Evolutionary conservation across 2,888 invertebrate species (phyloP).

Genomic region (Calameuta filiformis): DNA sequence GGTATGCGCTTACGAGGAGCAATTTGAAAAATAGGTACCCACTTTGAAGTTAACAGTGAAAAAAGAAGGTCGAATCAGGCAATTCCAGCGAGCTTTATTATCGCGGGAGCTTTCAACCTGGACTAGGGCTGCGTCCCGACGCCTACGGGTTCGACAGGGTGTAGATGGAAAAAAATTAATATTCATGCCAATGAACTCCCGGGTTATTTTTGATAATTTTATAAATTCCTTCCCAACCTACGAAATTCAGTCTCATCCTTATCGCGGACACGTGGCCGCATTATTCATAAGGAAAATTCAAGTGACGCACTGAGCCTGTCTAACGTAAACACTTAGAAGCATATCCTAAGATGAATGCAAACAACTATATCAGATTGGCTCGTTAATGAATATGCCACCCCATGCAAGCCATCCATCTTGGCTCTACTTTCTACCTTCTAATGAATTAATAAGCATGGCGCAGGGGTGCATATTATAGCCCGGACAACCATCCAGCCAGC

Average conservation of each 20-base stretch:
- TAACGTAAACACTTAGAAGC: not conserved
- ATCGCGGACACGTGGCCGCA: not conserved
- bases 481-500: not conserved
- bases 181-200: too few relatives aligned
- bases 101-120: too few relatives aligned
- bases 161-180: too few relatives aligned
- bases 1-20: not conserved
- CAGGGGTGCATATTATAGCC: not conserved
- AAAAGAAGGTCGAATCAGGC: not conserved
- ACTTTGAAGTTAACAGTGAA: not conserved
- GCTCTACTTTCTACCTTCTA: not conserved
- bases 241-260: not conserved
- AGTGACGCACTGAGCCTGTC: not conserved
- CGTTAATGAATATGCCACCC: slow-evolving; percentile 1
- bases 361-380: slow-evolving; percentile 5
- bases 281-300: not conserved
- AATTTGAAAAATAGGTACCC: not conserved
- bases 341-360: not conserved
- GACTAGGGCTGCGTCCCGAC: too few relatives aligned
- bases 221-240: not conserved
- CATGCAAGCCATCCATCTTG: slow-evolving; percentile 2
- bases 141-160: too few relatives aligned
- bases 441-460: slow-evolving; percentile 3
- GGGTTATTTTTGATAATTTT: not conserved
- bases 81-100: not conserved